Evolutionary conservation across 2,888 invertebrate species (phyloP).

Genomic region (Nemoura dubitans): DNA sequence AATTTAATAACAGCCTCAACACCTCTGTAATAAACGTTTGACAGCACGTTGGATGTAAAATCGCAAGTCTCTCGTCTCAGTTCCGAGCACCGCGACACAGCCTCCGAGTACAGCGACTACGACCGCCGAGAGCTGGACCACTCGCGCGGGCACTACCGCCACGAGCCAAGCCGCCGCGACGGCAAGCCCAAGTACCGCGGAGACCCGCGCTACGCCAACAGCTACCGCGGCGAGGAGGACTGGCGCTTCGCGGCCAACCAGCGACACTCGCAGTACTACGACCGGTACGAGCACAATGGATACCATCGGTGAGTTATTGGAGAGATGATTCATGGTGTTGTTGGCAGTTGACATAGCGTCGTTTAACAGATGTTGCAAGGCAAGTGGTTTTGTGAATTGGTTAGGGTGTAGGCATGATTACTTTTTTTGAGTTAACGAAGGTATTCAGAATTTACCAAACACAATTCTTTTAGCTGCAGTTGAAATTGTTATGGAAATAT

Average conservation of each 20-base stretch:
- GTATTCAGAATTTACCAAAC: too few species aligned
- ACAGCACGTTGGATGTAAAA: too few species aligned
- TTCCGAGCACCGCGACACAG: conserved; percentile 44
- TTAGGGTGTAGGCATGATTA: too few species aligned
- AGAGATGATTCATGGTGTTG: neutral
- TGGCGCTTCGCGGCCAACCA: neutral
- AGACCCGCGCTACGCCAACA: neutral
- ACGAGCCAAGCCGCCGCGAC: neutral
- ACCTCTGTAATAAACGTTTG: too few species aligned
- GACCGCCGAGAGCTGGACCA: conserved; percentile 38
- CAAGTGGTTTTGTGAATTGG: too few species aligned
- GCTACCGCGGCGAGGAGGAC: conserved; percentile 13
- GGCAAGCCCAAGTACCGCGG: conserved; percentile 16
- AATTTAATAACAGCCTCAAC: too few species aligned
- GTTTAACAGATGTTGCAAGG: neutral
- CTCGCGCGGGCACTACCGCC: neutral
- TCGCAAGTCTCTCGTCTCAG: neutral
- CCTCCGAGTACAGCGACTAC: conserved; percentile 48
- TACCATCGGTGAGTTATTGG: neutral
- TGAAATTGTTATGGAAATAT: too few species aligned
- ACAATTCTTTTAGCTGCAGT: too few species aligned
- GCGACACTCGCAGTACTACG: neutral
- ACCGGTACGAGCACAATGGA: neutral
- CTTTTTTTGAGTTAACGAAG: too few species aligned
- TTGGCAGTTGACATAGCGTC: neutral